Conservation (phyloP, 2,797 vertebrate genomes). For the Channallabes apus region DNA sequence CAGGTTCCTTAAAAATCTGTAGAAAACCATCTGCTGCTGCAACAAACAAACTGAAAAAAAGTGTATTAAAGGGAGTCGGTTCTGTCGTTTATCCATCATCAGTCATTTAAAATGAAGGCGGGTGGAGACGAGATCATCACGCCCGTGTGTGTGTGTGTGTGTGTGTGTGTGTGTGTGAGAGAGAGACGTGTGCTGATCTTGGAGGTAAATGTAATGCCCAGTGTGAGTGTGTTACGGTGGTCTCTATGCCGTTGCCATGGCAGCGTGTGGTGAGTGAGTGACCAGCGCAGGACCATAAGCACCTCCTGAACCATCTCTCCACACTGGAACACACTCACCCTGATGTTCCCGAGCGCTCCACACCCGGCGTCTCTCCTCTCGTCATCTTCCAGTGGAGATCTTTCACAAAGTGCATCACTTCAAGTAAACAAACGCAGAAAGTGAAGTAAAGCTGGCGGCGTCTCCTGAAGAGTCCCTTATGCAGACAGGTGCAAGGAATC, state of each 20-base stretch:
- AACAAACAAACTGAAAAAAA: background rate
- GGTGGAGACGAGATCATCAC: slow-evolving; percentile 47
- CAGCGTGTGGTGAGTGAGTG: background rate
- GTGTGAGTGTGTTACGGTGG: background rate
- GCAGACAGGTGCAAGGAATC: background rate
- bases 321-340: background rate
- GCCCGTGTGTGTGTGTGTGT: slow-evolving; percentile 34
- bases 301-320: background rate
- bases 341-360: background rate
- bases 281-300: background rate
- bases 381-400: background rate
- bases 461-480: slow-evolving; percentile 41
- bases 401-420: slow-evolving; percentile 77
- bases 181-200: background rate
- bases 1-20: slow-evolving; percentile 46
- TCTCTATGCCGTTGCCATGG: background rate
- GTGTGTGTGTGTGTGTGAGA: background rate
- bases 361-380: background rate
- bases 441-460: slow-evolving; percentile 41
- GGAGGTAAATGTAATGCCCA: background rate
- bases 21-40: slow-evolving; percentile 63
- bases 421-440: slow-evolving; percentile 74
- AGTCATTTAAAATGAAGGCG: slow-evolving; percentile 38
- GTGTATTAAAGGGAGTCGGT: background rate
- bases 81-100: background rate